Conservation (phyloP, 2,888 invertebrate genomes). For the Nasonovia ribisnigri region DNA sequence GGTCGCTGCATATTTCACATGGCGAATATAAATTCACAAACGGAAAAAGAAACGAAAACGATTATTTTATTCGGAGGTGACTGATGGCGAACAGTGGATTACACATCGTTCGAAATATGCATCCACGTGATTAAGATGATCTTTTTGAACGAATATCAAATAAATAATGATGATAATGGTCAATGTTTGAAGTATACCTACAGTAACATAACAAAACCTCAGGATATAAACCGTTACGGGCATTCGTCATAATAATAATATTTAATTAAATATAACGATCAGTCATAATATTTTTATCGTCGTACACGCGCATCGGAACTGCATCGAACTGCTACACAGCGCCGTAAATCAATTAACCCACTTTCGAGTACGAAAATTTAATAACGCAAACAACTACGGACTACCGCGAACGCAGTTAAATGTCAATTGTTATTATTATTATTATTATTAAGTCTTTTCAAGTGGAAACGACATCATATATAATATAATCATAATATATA, state of each 20-base stretch:
- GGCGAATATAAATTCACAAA: too few relatives aligned
- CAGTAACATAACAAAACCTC: not conserved
- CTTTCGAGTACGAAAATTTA: not conserved
- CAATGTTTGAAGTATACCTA: not conserved
- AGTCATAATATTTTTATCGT: not conserved
- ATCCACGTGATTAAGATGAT: not conserved
- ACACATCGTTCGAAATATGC: not conserved
- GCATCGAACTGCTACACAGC: not conserved
- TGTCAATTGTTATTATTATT: not conserved
- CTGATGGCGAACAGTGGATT: not conserved
- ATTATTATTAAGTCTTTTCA: not conserved
- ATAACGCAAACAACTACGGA: not conserved
- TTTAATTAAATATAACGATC: not conserved
- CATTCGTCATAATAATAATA: not conserved
- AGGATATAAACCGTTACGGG: not conserved
- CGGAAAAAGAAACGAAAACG: not conserved
- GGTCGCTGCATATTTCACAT: not conserved
- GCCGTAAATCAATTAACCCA: conserved; percentile 33
- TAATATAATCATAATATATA: not conserved
- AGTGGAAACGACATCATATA: not conserved
- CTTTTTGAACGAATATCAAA: not conserved
- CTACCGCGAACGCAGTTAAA: not conserved
- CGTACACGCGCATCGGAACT: not conserved
- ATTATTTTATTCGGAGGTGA: not conserved
- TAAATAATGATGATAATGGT: not conserved